Evolutionary conservation across 2,113 vertebrate genomes (phyloP).

Genomic region (Gymnogyps californianus): DNA sequence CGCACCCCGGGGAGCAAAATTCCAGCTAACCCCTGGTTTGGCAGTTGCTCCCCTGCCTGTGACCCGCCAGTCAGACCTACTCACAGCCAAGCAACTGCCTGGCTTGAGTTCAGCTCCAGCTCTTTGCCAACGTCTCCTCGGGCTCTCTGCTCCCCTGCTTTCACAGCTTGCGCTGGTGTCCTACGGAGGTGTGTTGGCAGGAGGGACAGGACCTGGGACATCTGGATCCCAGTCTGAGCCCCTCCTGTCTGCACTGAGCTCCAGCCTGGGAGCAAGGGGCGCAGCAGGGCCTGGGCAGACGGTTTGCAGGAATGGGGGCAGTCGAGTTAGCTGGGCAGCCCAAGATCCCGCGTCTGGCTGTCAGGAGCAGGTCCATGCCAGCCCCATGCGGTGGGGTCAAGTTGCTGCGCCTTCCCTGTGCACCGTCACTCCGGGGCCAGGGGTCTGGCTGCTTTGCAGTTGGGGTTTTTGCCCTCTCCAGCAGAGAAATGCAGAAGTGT

Average conservation of each 20-base stretch:
- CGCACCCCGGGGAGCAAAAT: background rate
- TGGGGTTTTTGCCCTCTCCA: background rate
- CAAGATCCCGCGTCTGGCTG: background rate
- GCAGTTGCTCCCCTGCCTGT: background rate
- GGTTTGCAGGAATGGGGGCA: background rate
- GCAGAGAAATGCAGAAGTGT: background rate
- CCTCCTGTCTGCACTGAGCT: background rate
- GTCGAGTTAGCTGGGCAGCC: background rate
- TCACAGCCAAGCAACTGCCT: background rate
- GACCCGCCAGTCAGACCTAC: background rate
- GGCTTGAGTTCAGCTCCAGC: background rate
- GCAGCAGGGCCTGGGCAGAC: background rate
- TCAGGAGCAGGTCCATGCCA: background rate
- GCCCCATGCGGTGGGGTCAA: accelerated
- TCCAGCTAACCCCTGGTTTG: background rate
- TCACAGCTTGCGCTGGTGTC: background rate
- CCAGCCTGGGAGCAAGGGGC: background rate
- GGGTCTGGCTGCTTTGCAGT: background rate
- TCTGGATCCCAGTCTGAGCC: background rate
- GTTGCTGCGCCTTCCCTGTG: background rate
- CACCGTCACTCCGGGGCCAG: accelerated
- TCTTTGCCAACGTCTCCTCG: background rate
- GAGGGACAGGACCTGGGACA: background rate
- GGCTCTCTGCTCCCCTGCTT: background rate
- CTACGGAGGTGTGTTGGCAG: background rate